Conservation (phyloP, 2,797 vertebrate genomes). For the Molossus molossus region DNA sequence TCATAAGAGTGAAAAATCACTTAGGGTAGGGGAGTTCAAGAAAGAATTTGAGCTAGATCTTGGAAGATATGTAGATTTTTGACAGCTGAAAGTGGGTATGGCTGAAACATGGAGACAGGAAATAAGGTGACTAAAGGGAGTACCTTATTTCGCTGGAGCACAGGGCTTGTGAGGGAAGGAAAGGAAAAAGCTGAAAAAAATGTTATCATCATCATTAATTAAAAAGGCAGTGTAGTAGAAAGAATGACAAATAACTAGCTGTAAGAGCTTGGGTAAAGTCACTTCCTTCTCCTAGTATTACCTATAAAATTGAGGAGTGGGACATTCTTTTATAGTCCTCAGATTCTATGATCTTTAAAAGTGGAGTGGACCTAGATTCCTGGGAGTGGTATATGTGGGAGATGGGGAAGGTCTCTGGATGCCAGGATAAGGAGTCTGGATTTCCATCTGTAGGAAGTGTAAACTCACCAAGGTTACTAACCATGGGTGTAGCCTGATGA, state of each 20-base stretch:
- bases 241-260: slow-evolving; percentile 47
- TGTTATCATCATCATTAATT: not conserved
- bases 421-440: not conserved
- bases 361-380: not conserved
- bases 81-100: slow-evolving; percentile 3
- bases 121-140: slow-evolving; percentile 16
- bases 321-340: slow-evolving; percentile 10
- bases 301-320: slow-evolving; percentile 23
- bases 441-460: slow-evolving; percentile 15
- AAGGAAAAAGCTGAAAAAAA: slow-evolving; percentile 49
- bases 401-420: not conserved
- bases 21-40: slow-evolving; percentile 28
- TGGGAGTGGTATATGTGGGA: not conserved
- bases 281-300: slow-evolving; percentile 24
- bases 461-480: slow-evolving; percentile 49
- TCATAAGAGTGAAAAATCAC: slow-evolving; percentile 65
- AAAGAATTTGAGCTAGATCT: slow-evolving; percentile 63
- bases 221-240: slow-evolving; percentile 51
- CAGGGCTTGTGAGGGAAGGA: not conserved
- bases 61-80: slow-evolving; percentile 51
- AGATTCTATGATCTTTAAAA: slow-evolving; percentile 68
- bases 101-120: slow-evolving; percentile 40
- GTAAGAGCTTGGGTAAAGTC: slow-evolving; percentile 14
- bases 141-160: slow-evolving; percentile 48
- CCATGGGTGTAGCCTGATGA: slow-evolving; percentile 29